These are phyloP conservation scores for Endotricha flammealis DNA, from an alignment of 2,888 invertebrate species.

Conservation along the genomic window DNA sequence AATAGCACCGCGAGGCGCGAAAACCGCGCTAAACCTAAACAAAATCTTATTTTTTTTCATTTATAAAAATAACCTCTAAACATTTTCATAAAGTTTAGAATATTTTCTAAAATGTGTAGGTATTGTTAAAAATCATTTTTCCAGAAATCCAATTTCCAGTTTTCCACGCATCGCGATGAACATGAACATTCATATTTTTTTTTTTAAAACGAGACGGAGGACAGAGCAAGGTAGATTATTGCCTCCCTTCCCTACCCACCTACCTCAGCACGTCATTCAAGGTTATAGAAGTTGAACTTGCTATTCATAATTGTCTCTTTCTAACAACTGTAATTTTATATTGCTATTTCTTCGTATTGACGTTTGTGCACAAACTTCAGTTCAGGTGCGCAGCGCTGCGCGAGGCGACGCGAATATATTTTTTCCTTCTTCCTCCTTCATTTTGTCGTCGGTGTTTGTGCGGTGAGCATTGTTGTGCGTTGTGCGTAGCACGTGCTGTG, in stretches of 20 bases:
- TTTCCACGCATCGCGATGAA: too few species aligned
- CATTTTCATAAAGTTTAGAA: too few species aligned
- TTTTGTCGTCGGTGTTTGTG: constrained; percentile 73
- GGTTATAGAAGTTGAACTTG: constrained; percentile 45
- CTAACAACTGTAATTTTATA: constrained; percentile 18
- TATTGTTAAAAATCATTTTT: too few species aligned
- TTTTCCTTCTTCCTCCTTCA: constrained; percentile 68
- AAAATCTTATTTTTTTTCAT: too few species aligned
- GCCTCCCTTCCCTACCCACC: constrained; percentile 44
- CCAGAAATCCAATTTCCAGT: too few species aligned
- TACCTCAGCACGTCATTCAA: constrained; percentile 47
- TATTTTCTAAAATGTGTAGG: too few species aligned
- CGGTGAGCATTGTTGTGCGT: constrained; percentile 63
- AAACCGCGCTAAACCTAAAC: too few species aligned
- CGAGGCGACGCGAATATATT: constrained; percentile 56
- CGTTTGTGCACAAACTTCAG: constrained; percentile 51
- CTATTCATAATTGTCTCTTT: constrained; percentile 39
- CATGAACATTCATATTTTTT: too few species aligned
- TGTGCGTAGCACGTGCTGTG: constrained; percentile 66
- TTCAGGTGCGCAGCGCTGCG: constrained; percentile 44
- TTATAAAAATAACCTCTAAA: too few species aligned
- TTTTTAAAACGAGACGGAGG: constrained; percentile 51
- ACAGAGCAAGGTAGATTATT: constrained; percentile 54
- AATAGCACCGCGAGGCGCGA: too few species aligned
- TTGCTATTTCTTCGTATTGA: constrained; percentile 37